These are phyloP conservation scores for Gephyroberyx darwinii DNA, from an alignment of 2,797 vertebrate species.

Conservation along the genomic window DNA sequence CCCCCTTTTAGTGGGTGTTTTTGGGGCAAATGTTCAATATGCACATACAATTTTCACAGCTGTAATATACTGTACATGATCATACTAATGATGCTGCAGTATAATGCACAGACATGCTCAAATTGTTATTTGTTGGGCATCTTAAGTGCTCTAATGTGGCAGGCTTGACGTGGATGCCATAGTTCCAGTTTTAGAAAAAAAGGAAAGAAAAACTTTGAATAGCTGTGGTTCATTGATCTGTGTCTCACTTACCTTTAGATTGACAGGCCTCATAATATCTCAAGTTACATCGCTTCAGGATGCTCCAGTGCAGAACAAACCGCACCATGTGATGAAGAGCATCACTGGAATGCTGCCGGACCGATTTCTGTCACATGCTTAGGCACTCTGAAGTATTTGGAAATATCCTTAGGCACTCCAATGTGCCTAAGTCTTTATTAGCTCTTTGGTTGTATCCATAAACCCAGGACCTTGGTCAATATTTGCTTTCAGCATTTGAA, in stretches of 20 bases:
- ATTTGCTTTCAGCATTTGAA: not conserved
- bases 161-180: not conserved
- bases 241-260: conserved; percentile 38
- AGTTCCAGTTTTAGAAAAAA: not conserved
- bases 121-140: too few relatives aligned
- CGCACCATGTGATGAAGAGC: conserved; percentile 55
- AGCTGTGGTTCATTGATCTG: conserved; percentile 36
- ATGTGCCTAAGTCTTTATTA: not conserved
- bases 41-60: too few relatives aligned
- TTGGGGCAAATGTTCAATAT: too few relatives aligned
- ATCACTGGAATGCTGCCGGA: conserved; percentile 55
- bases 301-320: not conserved
- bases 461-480: too few relatives aligned
- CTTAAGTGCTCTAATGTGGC: not conserved
- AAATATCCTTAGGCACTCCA: too few relatives aligned
- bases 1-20: too few relatives aligned
- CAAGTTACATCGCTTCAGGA: conserved; percentile 34
- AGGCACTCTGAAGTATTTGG: conserved; percentile 25
- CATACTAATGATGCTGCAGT: too few relatives aligned
- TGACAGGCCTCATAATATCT: conserved; percentile 63
- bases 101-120: too few relatives aligned
- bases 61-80: too few relatives aligned
- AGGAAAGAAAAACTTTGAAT: conserved; percentile 32
- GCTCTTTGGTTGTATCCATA: not conserved
- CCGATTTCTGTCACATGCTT: conserved; percentile 73